phyloP scores from a whole-genome alignment of 2,888 invertebrate species.

The Flexamia atlantica region DNA sequence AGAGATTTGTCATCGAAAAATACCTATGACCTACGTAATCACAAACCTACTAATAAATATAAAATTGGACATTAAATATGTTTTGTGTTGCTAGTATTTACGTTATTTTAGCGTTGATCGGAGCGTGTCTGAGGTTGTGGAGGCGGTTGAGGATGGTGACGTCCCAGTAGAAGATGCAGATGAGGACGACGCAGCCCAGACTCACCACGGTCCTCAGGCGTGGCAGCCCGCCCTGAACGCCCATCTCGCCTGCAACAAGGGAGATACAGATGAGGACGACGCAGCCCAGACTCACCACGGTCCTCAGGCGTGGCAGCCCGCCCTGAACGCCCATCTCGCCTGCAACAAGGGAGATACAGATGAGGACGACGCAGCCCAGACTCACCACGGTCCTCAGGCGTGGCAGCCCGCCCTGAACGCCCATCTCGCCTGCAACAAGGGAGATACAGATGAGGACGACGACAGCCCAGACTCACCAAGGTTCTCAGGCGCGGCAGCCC shows the following conservation, averaged over 20 bases:
- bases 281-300: slow-evolving; percentile 15
- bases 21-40: too few species aligned
- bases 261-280: slow-evolving; percentile 31
- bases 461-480: too few species aligned
- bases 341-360: too few species aligned
- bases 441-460: too few species aligned
- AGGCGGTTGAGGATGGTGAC: slow-evolving; percentile 30
- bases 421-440: too few species aligned
- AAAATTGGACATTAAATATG: too few species aligned
- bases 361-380: too few species aligned
- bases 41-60: too few species aligned
- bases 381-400: too few species aligned
- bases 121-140: neutral
- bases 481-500: too few species aligned
- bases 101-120: neutral
- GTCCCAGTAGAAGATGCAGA: slow-evolving; percentile 59
- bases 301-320: neutral
- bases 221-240: neutral
- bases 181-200: slow-evolving; percentile 24
- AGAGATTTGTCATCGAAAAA: too few species aligned
- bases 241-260: neutral
- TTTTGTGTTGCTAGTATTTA: neutral
- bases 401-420: too few species aligned
- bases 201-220: slow-evolving; percentile 18
- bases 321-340: neutral